Base-by-base conservation (phyloP, 2,888 invertebrate species). In the Papilio elwesi region DNA sequence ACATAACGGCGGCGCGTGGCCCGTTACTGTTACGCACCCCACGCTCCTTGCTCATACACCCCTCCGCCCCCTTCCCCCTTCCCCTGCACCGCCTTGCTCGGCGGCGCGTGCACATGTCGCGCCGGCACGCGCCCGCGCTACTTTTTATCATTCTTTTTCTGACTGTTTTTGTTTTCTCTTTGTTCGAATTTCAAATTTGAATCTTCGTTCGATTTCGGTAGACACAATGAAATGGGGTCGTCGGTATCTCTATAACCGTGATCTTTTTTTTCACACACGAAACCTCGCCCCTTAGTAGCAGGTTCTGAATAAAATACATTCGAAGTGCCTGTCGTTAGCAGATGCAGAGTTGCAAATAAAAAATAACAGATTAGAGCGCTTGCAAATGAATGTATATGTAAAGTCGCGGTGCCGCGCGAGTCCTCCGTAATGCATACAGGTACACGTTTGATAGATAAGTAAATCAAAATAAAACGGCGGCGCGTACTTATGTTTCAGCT, bases 31-130 rank as follows among this genome's bases (percentile, higher is more conserved):
- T 43, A 43, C 87, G 86, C 85, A 85, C 89, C 87, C 86, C 91
- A 87, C 90, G 91, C 88, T 92, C 92, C 91, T 88, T 90, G 89
- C 88, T 89, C 87, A 87, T 85, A 85, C 84, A 85, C 83, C 85
- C 85, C 87, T 38, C 55, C 9, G 13, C 52, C 62, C 89, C 87
- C 89, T 88, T 90, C 88, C 89, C 88, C 87, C 88, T 86, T 84
- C 85, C 85, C 85, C 87, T 9, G 59, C 43, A 43, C 59, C 10
- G 59, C n/a, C 43, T 38, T 38, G 38, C 38, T 62, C 86, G 84
- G 85, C 89, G 88, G 86, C 90, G 88, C 91, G 92, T 89, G 92
- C 93, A 92, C 93, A 92, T 92, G 93, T 91, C 91, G 92, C 91
- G 81, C 76, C 84, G 92, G 92, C 93, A 92, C 93, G 93, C 93